Evolutionary conservation across 2,797 vertebrate species (phyloP).

Genomic region (Rhynchotus rufescens): DNA sequence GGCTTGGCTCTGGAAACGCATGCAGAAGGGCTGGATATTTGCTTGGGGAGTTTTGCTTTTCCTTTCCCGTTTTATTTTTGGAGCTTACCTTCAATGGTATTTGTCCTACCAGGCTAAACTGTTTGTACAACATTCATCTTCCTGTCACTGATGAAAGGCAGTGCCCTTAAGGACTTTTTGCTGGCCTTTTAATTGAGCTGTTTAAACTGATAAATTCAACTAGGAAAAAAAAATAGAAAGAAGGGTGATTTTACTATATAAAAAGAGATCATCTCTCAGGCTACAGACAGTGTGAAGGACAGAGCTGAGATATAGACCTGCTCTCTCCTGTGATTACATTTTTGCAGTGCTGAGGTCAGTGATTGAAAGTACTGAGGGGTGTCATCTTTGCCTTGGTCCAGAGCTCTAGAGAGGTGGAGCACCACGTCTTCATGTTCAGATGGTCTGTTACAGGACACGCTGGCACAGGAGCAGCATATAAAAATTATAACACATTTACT

Average conservation of each 20-base stretch:
- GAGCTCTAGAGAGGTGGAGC: neutral
- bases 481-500: neutral
- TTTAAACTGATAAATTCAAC: conserved; percentile 1
- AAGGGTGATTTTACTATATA: conserved; percentile 1
- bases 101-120: neutral
- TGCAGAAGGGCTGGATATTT: neutral
- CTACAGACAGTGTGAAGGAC: neutral
- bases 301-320: neutral
- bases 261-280: neutral
- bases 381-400: neutral
- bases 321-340: neutral
- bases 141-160: neutral
- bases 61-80: neutral
- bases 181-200: conserved; percentile 49
- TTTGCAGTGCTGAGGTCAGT: neutral
- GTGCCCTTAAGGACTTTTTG: neutral
- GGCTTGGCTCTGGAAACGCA: neutral
- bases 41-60: neutral
- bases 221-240: neutral
- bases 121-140: neutral
- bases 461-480: neutral
- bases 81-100: neutral
- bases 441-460: neutral
- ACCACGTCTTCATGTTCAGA: neutral
- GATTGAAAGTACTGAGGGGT: neutral